Evolutionary conservation across 2,888 invertebrate genomes (phyloP), one percentile per base, ranked within the genome.

Genomic region (Sympetrum striolatum): DNA sequence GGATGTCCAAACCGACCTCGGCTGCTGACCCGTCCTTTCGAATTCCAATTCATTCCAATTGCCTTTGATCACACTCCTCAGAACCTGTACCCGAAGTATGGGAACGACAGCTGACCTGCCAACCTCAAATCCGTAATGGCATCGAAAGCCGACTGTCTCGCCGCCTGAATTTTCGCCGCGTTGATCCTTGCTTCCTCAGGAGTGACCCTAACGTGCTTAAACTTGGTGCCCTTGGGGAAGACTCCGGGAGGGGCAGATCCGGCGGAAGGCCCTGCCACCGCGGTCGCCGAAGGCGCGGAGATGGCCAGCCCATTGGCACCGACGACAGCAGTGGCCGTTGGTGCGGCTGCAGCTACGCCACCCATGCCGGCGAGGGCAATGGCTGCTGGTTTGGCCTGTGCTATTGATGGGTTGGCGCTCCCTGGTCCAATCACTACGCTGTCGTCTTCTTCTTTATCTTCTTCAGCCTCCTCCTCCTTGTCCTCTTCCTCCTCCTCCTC

Each of bases 211-310:
- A 81, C 25, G 37, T 81, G 64, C 31, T 53, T 58, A 0, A 86
- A n/a, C 48, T 80, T 86, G 0, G 90, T 79, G 25, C 82, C n/a
- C 31, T 37, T 82, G 14, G 90, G 81, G 3, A 79, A 39, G n/a
- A 86, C 44, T 12, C 91, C 90, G 0, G 90, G 60, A 18, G 91
- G 91, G 4, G 91, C 90, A 3, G 73, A 91, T 0, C 92, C 93
- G 2, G 92, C 92, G 15, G 93, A 92, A 35, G 94, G 93, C 60
- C 95, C 95, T 37, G 95, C 95, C 25, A 95, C 94, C 0, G 95
- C 95, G 31, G 95, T 95, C 31, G 95, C 95, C 86, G 93, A 93
- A 37, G 95, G 95, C 91, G 94, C 94, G 0, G 95, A 94, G 25
- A 95, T 93, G 0, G 95, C 94, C 90, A 95, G 92, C 25, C 95